Conservation (phyloP, 2,113 vertebrate species). For the Labrus mixtus region DNA sequence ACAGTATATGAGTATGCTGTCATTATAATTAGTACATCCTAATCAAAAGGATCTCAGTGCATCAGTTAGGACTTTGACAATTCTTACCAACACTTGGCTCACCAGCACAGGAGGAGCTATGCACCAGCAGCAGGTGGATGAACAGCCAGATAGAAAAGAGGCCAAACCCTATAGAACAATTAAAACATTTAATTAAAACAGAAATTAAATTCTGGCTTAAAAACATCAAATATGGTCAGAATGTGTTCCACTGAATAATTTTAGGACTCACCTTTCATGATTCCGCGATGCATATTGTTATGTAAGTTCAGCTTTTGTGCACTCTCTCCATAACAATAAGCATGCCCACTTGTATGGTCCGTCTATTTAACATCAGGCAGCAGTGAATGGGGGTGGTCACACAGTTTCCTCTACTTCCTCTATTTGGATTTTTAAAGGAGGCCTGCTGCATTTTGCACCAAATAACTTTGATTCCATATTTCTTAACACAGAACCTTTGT, state of each 20-base stretch:
- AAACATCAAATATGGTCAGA: not conserved
- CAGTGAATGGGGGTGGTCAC: constrained; percentile 31
- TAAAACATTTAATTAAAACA: not conserved
- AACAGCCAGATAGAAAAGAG: constrained; percentile 40
- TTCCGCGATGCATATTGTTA: not conserved
- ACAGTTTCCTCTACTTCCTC: constrained; percentile 41
- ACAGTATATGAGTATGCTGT: too few relatives aligned
- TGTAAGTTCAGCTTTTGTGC: not conserved
- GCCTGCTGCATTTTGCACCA: not conserved
- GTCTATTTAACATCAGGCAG: not conserved
- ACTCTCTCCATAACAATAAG: too few relatives aligned
- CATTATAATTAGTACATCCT: too few relatives aligned
- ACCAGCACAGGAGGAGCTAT: constrained; percentile 17
- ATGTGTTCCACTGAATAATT: not conserved
- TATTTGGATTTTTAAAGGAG: not conserved
- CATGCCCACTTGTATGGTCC: not conserved
- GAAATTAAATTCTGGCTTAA: not conserved
- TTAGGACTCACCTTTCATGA: constrained; percentile 64
- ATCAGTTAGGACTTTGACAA: too few relatives aligned
- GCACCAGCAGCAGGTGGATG: constrained; percentile 55
- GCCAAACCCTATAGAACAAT: constrained; percentile 31
- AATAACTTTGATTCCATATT: not conserved
- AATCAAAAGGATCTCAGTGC: too few relatives aligned
- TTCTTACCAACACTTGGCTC: constrained; percentile 60
- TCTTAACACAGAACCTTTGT: not conserved